A percentile compares a stretch with the other conserved stretches of the same genome.
Evolutionary conservation across 2,888 invertebrate species (phyloP).

Genomic region (Cephus sareptanus): DNA sequence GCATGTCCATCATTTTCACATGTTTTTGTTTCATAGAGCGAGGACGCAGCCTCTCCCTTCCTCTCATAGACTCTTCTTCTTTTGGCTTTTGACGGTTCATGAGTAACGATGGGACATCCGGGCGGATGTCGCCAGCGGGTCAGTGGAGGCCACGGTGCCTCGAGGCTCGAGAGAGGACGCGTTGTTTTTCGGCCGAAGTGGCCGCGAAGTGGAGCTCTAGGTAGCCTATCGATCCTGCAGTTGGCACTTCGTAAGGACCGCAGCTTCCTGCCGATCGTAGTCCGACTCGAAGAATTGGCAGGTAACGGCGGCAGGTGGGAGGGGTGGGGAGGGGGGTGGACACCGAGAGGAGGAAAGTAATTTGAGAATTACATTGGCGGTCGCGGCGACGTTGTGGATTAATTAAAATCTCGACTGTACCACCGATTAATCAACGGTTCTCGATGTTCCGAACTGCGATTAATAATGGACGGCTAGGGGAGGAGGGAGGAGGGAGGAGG

Average conservation of each 20-base stretch:
- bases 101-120: not conserved
- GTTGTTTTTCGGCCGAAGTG: too few relatives aligned
- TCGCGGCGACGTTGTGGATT: constrained; percentile 31
- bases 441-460: constrained; percentile 49
- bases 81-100: not conserved
- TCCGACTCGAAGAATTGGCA: too few relatives aligned
- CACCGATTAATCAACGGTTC: constrained; percentile 54
- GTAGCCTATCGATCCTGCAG: too few relatives aligned
- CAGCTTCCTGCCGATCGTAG: too few relatives aligned
- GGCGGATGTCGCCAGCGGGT: too few relatives aligned
- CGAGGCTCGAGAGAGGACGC: too few relatives aligned
- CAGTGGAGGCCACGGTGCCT: too few relatives aligned
- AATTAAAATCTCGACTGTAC: constrained; percentile 52
- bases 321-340: too few relatives aligned
- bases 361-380: constrained; percentile 2
- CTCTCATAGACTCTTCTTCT: too few relatives aligned
- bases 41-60: not conserved
- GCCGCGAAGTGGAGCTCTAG: too few relatives aligned
- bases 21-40: not conserved
- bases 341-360: not conserved
- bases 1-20: not conserved
- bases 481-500: constrained; percentile 13
- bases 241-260: too few relatives aligned
- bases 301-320: too few relatives aligned
- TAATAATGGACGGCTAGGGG: constrained; percentile 49